Evolutionary conservation across 2,888 invertebrate genomes (phyloP).

Genomic region (Leucania comma): DNA sequence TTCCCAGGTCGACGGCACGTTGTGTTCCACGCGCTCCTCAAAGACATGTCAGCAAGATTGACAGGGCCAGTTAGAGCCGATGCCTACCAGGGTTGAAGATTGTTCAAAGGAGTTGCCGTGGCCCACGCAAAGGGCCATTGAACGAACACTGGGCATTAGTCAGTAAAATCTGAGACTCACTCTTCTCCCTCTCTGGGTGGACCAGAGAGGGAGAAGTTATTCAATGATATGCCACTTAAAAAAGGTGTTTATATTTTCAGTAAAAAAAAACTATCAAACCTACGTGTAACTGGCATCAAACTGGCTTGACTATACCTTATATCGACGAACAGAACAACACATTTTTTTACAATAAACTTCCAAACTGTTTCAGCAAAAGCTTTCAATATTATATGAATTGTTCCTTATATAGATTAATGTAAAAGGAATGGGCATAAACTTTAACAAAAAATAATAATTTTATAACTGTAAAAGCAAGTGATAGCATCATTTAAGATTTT

Average conservation of each 20-base stretch:
- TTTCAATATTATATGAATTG: not conserved
- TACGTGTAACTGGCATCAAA: conserved; percentile 6
- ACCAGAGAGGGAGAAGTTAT: too few relatives aligned
- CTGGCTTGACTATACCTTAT: conserved; percentile 35
- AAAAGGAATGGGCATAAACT: too few relatives aligned
- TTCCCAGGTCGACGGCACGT: not conserved
- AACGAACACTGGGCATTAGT: too few relatives aligned
- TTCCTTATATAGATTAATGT: not conserved
- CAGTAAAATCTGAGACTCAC: not conserved
- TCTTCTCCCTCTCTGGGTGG: too few relatives aligned
- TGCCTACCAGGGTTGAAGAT: too few relatives aligned
- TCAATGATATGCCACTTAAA: too few relatives aligned
- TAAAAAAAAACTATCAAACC: conserved; percentile 5
- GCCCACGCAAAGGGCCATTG: too few relatives aligned
- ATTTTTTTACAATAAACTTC: not conserved
- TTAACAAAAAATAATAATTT: conserved; percentile 12
- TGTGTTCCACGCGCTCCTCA: too few relatives aligned
- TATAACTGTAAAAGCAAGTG: conserved; percentile 17
- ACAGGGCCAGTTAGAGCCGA: too few relatives aligned
- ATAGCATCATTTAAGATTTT: conserved; percentile 29
- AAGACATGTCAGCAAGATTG: too few relatives aligned
- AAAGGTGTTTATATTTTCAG: not conserved
- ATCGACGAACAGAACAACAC: conserved; percentile 48
- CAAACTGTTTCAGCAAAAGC: not conserved
- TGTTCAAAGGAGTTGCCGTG: too few relatives aligned